A percentile compares a stretch with the other conserved stretches of the same genome.
These are phyloP conservation scores for Limnephilus auricula DNA, from an alignment of 2,888 invertebrate genomes.

Conservation along the genomic window DNA sequence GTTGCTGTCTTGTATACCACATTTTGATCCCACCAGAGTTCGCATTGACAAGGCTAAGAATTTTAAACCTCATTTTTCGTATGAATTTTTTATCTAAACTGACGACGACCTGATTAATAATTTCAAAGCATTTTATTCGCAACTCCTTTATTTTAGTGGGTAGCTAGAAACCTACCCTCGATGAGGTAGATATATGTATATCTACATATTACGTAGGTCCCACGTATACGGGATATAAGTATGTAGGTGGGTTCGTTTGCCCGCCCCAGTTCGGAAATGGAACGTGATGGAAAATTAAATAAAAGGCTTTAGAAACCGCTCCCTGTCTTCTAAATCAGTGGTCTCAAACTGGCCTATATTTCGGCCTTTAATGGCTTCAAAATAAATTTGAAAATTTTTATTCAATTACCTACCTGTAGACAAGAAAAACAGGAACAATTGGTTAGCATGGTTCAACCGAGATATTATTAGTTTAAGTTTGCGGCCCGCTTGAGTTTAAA, in stretches of 20 bases:
- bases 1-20: no score
- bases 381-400: background rate
- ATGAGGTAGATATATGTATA: no score
- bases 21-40: no score
- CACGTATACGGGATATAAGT: background rate
- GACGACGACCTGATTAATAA: background rate
- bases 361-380: background rate
- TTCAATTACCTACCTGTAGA: background rate
- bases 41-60: no score
- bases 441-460: no score
- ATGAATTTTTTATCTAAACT: background rate
- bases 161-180: background rate
- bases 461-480: background rate
- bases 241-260: background rate
- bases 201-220: background rate
- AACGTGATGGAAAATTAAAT: conserved; percentile 59
- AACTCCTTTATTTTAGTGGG: background rate
- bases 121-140: background rate
- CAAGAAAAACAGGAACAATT: no score
- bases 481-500: background rate
- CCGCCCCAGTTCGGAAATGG: conserved; percentile 22
- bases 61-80: background rate
- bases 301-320: conserved; percentile 50
- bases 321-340: background rate
- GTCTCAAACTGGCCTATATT: background rate